Base-by-base conservation (phyloP, 2,797 vertebrate species). In the Pogoniulus pusillus region DNA sequence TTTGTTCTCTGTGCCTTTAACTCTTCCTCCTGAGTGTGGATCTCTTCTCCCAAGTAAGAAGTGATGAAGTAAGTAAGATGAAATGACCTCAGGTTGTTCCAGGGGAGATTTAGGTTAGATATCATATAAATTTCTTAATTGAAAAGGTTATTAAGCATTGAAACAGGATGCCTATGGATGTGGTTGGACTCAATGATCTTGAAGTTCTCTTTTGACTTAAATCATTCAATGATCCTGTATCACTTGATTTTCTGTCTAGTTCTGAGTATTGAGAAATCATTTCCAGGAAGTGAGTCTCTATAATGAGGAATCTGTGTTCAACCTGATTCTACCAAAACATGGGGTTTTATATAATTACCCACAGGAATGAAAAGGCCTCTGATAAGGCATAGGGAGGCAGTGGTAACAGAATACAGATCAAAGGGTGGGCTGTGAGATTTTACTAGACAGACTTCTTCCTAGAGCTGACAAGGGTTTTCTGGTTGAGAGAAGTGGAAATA, bases 11-110 rank as follows among this genome's bases (percentile, higher is more conserved):
- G 9, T 63, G 24, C 17, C 32, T 76, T 8, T 68, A 71, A 34
- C 9, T 57, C 11, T 16, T 57, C 9, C 18, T 35, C 11, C 19
- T 30, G 20, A 32, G 11, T 30, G 20, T 37, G 8, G 6, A 9
- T 76, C 23, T 69, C 23, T 62, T 45, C 47, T 69, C 4, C 37
- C 30, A 35, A 32, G 6, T 54, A 45, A 43, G 5, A 62, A 45
- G 19, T 4, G 2, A 76, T 22, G 59, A 18, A 22, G 59, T 0
- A 4, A 47, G 29, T 0, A 4, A 47, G 29, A 55, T 15, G 16
- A 54, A 62, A 62, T 5, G 4, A 20, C 29, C 37, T 60, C 29
- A 45, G n/a, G 6, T 37, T 60, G 18, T 41, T 10, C 17, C 22
- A 75, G 27, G 7, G 27, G 23, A 53, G 9, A 6, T 51, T 66